Evolutionary conservation across 2,888 invertebrate genomes (phyloP), one percentile per base, ranked within the genome.

Genomic region (Vandiemenella viatica): DNA sequence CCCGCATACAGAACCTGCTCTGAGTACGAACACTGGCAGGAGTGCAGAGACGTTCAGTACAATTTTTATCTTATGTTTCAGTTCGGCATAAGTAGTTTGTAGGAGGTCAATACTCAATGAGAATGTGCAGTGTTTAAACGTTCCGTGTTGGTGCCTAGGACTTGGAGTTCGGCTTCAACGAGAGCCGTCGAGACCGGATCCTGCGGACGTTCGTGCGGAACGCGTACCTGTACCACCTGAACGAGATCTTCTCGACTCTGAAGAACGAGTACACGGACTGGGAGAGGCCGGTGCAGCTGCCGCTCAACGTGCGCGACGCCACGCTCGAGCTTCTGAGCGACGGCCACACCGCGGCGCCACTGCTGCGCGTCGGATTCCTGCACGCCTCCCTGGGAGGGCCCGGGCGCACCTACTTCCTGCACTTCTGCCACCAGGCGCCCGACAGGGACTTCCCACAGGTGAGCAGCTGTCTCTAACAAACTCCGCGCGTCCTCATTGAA

Each of bases 221-320:
- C 71, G 83, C 92, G 50, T 96, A 88, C 69, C 84, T 86, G 64
- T 96, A 85, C 70, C 95, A 96, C 69, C 76, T 93, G 59, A 91
- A 90, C 68, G 93, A 95, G 72, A 90, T 90, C 62, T 88, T 89
- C 67, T 90, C 92, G 46, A 91, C 93, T 47, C 74, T 95, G 26
- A 74, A 84, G 67, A 93, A 95, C 66, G 92, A 95, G 67, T 96
- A 96, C 69, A 93, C 92, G 51, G 92, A 95, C 67, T 95, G 95
- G 93, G 90, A 87, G 67, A 78, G 82, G 59, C 84, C 87, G 2
- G 82, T 87, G 57, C 83, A 88, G 61, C 87, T 86, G 66, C 86
- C 89, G 55, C 74, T 84, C 62, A 84, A 83, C 64, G 87, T 88
- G 55, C 80, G 87, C 60, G 92, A 84, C 65, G 87, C 81, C 48